Evolutionary conservation across 2,888 invertebrate species (phyloP).

Genomic region (Drosophila mettleri): DNA sequence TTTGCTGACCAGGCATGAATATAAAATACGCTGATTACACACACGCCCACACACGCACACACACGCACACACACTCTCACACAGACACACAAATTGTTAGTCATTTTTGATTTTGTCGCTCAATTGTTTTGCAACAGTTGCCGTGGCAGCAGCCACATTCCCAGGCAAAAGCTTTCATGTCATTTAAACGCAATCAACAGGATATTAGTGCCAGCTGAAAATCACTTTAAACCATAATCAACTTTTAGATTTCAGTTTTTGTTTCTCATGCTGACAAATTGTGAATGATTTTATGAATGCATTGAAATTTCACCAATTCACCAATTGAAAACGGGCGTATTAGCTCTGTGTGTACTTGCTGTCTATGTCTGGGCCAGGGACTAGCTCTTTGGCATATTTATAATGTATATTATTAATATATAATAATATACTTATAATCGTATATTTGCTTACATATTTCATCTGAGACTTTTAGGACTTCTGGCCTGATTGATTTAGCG

Average conservation of each 20-base stretch:
- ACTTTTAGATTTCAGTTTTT: background rate
- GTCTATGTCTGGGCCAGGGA: too few relatives aligned
- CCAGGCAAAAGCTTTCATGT: slow-evolving; percentile 32
- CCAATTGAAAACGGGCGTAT: background rate
- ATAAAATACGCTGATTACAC: slow-evolving; percentile 54
- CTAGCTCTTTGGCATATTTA: too few relatives aligned
- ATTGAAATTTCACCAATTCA: background rate
- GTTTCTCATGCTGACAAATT: background rate
- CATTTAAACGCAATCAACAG: slow-evolving; percentile 60
- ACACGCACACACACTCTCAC: background rate
- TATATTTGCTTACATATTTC: too few relatives aligned
- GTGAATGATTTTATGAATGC: background rate
- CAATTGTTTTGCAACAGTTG: slow-evolving; percentile 52
- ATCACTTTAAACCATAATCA: background rate
- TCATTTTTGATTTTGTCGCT: slow-evolving; percentile 31
- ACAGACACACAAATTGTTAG: slow-evolving; percentile 25
- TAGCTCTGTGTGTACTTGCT: background rate
- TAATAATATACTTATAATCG: too few relatives aligned
- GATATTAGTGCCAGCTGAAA: slow-evolving; percentile 36
- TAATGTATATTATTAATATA: too few relatives aligned
- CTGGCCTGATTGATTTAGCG: too few relatives aligned
- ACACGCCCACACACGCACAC: slow-evolving; percentile 14
- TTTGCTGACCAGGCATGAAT: slow-evolving; percentile 49
- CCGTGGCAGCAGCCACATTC: slow-evolving; percentile 18
- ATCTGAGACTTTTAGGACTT: too few relatives aligned